Conservation (phyloP, 1,140 invertebrate species). For the Paralvinella palmiformis region DNA sequence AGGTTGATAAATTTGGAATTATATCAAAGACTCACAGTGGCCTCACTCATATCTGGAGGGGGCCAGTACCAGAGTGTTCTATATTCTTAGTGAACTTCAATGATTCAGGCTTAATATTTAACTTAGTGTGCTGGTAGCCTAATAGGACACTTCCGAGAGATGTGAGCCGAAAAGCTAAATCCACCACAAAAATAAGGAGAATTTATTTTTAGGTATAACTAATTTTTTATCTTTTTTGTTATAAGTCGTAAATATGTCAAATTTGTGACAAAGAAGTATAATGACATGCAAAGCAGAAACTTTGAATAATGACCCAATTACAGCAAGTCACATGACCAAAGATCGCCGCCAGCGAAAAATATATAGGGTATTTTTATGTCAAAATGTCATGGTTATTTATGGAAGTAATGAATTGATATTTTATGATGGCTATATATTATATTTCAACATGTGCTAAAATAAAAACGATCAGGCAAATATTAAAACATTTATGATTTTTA, state of each 20-base stretch:
- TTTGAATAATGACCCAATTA: constrained; percentile 4
- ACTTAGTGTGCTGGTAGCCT: no score
- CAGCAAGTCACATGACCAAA: neutral
- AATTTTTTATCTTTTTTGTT: constrained; percentile 2
- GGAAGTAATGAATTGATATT: constrained; percentile 4
- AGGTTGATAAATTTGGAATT: no score
- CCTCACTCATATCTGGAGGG: no score
- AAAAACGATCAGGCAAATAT: neutral
- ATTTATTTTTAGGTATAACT: no score
- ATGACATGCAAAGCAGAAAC: neutral
- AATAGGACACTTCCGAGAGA: no score
- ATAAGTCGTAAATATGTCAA: constrained; percentile 4
- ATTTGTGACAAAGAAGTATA: constrained; percentile 4
- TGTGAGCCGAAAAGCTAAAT: no score
- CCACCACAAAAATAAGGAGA: no score
- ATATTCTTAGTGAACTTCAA: no score
- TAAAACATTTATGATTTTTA: constrained; percentile 1
- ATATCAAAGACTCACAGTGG: no score
- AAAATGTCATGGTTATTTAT: neutral
- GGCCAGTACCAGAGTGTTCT: no score
- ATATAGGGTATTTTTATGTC: neutral
- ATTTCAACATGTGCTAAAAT: neutral
- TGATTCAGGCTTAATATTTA: no score
- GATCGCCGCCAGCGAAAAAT: constrained; percentile 1
- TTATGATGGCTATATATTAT: constrained; percentile 3